Conservation (phyloP, 2,888 invertebrate genomes). For the Tenthredo livida region DNA sequence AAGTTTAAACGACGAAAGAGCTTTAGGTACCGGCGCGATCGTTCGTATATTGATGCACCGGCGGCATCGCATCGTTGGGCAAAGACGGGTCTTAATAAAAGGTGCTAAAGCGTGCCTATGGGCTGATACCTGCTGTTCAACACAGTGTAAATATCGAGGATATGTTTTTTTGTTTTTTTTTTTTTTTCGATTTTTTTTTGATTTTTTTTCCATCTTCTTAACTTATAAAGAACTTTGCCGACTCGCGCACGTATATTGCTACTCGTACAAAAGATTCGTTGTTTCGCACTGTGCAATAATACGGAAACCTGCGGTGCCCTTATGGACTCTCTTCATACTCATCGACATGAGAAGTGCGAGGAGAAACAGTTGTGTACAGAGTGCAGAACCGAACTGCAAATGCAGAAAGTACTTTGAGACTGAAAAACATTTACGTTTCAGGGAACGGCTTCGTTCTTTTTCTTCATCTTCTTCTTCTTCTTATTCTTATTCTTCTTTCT, state of each 20-base stretch:
- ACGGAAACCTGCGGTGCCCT: background rate
- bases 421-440: background rate
- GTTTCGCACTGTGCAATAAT: background rate
- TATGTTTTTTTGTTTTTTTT: background rate
- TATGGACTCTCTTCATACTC: conserved; percentile 3
- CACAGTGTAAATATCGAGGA: conserved; percentile 32
- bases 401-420: background rate
- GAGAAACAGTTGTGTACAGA: background rate
- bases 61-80: background rate
- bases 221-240: background rate
- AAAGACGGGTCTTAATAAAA: conserved; percentile 46
- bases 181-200: too few species aligned
- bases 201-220: too few species aligned
- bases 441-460: background rate
- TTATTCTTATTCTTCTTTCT: background rate
- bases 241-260: background rate
- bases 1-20: background rate
- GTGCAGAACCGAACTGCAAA: background rate
- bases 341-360: background rate
- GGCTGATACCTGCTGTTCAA: conserved; percentile 21
- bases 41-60: background rate
- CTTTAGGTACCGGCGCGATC: background rate
- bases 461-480: background rate
- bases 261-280: conserved; percentile 6
- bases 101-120: conserved; percentile 48